These are phyloP conservation scores for Corydoras sp. DNA, from an alignment of 2,113 vertebrate genomes.

Conservation along the genomic window DNA sequence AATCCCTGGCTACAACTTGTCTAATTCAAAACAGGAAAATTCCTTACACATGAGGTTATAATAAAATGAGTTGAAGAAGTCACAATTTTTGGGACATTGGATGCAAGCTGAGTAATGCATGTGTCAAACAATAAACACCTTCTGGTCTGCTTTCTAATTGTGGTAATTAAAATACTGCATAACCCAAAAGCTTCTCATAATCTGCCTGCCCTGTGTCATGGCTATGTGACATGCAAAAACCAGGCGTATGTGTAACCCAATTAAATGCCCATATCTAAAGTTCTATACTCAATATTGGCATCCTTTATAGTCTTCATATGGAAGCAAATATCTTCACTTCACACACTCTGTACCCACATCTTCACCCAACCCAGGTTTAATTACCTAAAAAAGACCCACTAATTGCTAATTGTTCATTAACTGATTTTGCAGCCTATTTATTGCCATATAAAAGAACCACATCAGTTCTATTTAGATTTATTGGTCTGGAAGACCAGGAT, in stretches of 20 bases:
- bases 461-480: slow-evolving; percentile 34
- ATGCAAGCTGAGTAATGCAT: not conserved
- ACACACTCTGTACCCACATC: slow-evolving; percentile 43
- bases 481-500: slow-evolving; percentile 8
- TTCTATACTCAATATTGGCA: not conserved
- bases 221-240: not conserved
- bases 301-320: slow-evolving; percentile 16
- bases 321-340: slow-evolving; percentile 37
- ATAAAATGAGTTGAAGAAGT: not conserved
- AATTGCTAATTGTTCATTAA: slow-evolving; percentile 47
- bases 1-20: not conserved
- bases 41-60: not conserved
- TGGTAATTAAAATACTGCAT: too few species aligned
- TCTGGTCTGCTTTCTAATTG: too few species aligned
- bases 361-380: slow-evolving; percentile 41
- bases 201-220: too few species aligned
- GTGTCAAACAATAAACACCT: not conserved
- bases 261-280: too few species aligned
- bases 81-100: slow-evolving; percentile 1
- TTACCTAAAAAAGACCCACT: slow-evolving; percentile 33
- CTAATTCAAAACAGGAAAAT: not conserved
- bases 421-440: slow-evolving; percentile 15
- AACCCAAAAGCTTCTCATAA: too few species aligned
- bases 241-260: too few species aligned
- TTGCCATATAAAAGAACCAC: slow-evolving; percentile 29